phyloP scores from a whole-genome alignment of 2,797 vertebrate species.

The Tympanoctomys barrerae region DNA sequence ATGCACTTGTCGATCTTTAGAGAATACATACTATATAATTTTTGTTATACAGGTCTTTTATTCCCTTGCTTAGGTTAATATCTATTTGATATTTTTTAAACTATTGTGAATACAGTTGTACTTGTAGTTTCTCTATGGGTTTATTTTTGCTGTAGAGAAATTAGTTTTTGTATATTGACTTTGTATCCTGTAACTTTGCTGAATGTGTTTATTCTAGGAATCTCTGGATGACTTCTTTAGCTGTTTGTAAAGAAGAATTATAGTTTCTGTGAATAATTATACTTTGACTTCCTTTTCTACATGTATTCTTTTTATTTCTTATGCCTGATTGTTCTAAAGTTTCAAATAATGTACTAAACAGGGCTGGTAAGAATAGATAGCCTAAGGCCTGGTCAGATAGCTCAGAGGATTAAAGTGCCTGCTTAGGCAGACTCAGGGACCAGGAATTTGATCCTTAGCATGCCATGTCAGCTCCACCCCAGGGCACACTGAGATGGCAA shows the following conservation, averaged over 20 bases:
- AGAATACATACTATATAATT: not conserved
- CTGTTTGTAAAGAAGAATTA: not conserved
- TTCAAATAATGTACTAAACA: not conserved
- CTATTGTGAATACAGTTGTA: not conserved
- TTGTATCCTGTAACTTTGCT: not conserved
- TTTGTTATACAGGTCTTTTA: not conserved
- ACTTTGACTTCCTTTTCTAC: not conserved
- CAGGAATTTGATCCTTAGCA: no score
- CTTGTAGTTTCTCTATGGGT: not conserved
- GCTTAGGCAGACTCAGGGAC: no score
- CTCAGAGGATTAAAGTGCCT: no score
- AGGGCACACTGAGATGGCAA: no score
- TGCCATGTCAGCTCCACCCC: no score
- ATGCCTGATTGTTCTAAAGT: not conserved
- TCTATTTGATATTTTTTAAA: not conserved
- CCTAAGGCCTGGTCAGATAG: not conserved
- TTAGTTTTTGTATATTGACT: not conserved
- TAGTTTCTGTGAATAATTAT: not conserved
- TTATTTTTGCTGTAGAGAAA: not conserved
- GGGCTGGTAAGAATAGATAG: not conserved
- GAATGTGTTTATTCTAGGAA: not conserved
- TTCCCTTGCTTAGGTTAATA: not conserved
- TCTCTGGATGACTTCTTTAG: not conserved
- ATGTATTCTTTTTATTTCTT: not conserved
- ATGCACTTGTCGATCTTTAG: not conserved